phyloP scores from a whole-genome alignment of 2,888 invertebrate genomes.

The Adela reaumurella region DNA sequence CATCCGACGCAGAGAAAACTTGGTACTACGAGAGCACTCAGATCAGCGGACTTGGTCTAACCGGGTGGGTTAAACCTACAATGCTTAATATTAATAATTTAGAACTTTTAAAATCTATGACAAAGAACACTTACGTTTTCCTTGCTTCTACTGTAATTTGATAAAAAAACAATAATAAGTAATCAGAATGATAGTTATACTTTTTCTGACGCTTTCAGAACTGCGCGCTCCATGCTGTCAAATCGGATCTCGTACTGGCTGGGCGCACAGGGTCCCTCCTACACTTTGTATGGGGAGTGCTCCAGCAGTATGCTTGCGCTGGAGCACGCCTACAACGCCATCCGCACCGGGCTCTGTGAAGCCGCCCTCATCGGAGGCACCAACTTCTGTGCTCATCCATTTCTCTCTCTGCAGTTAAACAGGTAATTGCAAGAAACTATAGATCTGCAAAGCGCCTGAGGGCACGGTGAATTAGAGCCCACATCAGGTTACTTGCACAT shows the following conservation, averaged over 20 bases:
- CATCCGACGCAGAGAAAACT: not conserved
- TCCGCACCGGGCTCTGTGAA: slow-evolving; percentile 11
- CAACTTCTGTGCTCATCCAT: slow-evolving; percentile 46
- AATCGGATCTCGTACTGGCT: slow-evolving; percentile 28
- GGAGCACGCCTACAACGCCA: slow-evolving; percentile 11
- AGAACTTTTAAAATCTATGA: no score
- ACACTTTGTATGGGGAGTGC: slow-evolving; percentile 12
- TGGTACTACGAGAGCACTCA: not conserved
- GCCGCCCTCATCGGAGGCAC: slow-evolving; percentile 53
- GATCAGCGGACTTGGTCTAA: not conserved
- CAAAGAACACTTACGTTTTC: no score
- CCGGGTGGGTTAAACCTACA: not conserved
- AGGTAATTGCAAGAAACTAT: not conserved
- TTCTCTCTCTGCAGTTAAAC: slow-evolving; percentile 3
- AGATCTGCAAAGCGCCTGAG: no score
- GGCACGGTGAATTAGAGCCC: no score
- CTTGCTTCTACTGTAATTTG: no score
- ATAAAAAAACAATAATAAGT: no score
- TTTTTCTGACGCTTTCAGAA: no score
- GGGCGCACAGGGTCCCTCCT: slow-evolving; percentile 13
- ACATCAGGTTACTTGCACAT: no score
- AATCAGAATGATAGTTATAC: no score
- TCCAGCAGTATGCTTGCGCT: slow-evolving; percentile 11
- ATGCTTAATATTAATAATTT: no score
- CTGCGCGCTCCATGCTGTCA: slow-evolving; percentile 2